phyloP scores from a whole-genome alignment of 2,113 vertebrate genomes.

The Burhinus bistriatus region DNA sequence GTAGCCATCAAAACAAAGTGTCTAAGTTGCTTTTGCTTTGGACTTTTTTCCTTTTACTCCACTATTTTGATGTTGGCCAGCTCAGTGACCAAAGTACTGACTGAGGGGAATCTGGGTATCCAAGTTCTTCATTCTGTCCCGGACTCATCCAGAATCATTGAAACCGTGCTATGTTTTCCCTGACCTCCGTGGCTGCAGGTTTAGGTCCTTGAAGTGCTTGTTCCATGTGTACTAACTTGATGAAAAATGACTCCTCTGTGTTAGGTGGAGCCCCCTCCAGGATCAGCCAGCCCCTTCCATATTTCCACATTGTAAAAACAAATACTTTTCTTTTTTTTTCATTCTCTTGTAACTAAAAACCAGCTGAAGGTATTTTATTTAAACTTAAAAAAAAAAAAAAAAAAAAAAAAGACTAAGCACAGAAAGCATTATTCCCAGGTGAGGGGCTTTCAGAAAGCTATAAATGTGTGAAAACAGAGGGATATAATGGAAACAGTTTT shows the following conservation, averaged over 20 bases:
- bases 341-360: constrained; percentile 38
- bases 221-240: not conserved
- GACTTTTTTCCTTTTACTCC: not conserved
- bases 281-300: not conserved
- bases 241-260: not conserved
- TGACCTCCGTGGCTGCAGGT: not conserved
- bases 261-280: not conserved
- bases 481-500: not conserved
- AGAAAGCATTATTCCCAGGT: constrained; percentile 17
- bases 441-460: constrained; percentile 18
- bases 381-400: not conserved
- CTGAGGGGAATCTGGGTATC: not conserved
- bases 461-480: constrained; percentile 34
- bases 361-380: constrained; percentile 37
- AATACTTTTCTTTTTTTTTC: not conserved
- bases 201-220: not conserved
- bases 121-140: not conserved
- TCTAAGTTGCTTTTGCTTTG: not conserved
- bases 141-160: not conserved
- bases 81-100: not conserved
- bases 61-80: not conserved
- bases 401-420: not conserved
- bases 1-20: not conserved
- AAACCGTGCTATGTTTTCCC: not conserved
- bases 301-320: constrained; percentile 51